Evolutionary conservation across 2,113 vertebrate species (phyloP).

Genomic region (Scytalopus superciliaris): DNA sequence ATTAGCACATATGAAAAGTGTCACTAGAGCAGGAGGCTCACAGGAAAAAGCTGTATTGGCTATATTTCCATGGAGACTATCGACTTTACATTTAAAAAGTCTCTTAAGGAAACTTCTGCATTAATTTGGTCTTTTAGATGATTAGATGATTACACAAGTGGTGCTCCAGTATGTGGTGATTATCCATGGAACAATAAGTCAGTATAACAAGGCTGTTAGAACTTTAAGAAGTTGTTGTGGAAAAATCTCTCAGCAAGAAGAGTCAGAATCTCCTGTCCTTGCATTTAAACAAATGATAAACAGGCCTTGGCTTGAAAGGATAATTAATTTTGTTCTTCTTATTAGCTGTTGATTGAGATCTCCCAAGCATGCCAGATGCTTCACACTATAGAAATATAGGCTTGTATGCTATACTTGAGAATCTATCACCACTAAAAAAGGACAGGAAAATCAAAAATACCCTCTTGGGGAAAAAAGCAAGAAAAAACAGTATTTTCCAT

Average conservation of each 20-base stretch:
- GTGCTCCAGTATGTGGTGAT: neutral
- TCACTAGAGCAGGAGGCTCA: neutral
- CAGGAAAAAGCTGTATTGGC: neutral
- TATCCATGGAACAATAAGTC: neutral
- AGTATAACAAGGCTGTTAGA: neutral
- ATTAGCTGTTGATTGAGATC: neutral
- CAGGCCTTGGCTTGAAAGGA: neutral
- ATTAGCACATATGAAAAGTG: neutral
- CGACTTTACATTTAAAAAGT: neutral
- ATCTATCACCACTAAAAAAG: neutral
- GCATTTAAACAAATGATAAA: neutral
- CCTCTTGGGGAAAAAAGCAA: neutral
- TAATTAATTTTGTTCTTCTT: neutral
- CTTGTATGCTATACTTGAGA: neutral
- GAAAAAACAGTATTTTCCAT: neutral
- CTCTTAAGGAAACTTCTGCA: neutral
- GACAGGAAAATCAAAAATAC: neutral
- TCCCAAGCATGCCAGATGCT: neutral
- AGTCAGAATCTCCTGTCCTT: neutral
- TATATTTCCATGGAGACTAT: conserved; percentile 23
- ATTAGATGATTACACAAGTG: neutral
- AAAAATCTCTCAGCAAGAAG: neutral
- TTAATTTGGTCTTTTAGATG: neutral
- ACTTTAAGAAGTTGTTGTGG: neutral
- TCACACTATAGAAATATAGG: neutral